These are phyloP conservation scores for Falco columbarius DNA, from an alignment of 2,797 vertebrate species.

Conservation along the genomic window DNA sequence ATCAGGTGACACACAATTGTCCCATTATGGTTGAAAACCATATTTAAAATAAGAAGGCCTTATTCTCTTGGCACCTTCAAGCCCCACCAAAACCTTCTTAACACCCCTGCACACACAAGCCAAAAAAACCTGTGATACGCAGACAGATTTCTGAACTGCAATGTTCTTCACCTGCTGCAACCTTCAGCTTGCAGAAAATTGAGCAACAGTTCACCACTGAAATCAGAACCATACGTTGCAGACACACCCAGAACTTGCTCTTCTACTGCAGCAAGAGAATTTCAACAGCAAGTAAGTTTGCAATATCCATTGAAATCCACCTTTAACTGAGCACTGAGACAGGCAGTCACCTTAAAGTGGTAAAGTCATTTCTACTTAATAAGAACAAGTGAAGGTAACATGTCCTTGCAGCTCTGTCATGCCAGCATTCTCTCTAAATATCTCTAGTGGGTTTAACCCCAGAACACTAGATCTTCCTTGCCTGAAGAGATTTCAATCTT, in stretches of 20 bases:
- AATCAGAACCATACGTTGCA: neutral
- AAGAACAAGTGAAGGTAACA: neutral
- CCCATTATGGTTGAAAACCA: neutral
- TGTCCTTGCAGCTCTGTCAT: neutral
- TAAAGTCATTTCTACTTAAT: too few relatives aligned
- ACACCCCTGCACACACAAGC: neutral
- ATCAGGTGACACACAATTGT: neutral
- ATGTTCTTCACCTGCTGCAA: neutral
- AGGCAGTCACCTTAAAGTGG: too few relatives aligned
- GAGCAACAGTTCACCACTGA: neutral
- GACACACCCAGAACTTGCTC: conserved; percentile 28
- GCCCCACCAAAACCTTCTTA: neutral
- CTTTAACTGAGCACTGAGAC: rapidly evolving
- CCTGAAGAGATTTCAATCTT: neutral
- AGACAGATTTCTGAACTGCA: neutral
- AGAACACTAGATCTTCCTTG: neutral
- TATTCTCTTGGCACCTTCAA: neutral
- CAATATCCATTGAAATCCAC: neutral
- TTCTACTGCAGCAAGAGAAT: neutral
- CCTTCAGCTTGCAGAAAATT: neutral
- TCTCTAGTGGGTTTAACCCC: neutral
- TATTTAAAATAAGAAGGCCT: neutral
- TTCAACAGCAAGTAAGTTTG: neutral
- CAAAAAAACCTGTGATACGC: neutral
- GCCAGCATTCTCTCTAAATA: neutral